These are phyloP conservation scores for Podilymbus podiceps DNA, from an alignment of 2,113 vertebrate species.

Conservation along the genomic window DNA sequence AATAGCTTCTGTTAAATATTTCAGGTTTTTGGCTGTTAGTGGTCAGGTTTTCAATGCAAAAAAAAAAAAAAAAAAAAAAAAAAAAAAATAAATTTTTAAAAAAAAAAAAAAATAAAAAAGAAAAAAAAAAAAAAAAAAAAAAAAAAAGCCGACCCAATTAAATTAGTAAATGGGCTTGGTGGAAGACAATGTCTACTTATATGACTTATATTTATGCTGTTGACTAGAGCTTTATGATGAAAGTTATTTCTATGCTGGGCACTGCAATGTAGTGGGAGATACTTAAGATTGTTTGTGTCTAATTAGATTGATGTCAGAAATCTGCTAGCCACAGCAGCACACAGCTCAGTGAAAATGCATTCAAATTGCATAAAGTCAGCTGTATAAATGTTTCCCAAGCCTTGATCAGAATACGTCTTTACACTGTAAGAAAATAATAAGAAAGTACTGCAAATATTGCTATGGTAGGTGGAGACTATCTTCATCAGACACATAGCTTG, in stretches of 20 bases:
- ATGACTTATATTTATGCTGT: neutral
- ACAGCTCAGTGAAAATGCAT: neutral
- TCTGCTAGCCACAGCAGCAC: neutral
- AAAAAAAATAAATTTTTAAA: too few relatives aligned
- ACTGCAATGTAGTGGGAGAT: neutral
- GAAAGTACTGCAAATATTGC: neutral
- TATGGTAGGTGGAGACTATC: neutral
- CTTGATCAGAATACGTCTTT: neutral
- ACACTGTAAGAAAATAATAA: neutral
- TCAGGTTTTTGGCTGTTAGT: neutral
- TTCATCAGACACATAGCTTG: neutral
- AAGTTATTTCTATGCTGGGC: neutral
- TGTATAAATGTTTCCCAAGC: neutral
- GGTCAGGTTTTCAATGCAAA: neutral
- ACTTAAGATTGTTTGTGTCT: neutral
- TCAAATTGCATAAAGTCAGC: neutral
- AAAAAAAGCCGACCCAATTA: neutral
- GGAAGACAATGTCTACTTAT: neutral
- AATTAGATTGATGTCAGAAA: neutral
- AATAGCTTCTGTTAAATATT: neutral
- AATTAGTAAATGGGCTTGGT: neutral
- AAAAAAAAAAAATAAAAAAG: too few relatives aligned
- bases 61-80: too few relatives aligned
- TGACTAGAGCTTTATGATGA: neutral
- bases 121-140: too few relatives aligned